Evolutionary conservation across 2,113 vertebrate genomes (phyloP).

Genomic region (Xyrauchen texanus): DNA sequence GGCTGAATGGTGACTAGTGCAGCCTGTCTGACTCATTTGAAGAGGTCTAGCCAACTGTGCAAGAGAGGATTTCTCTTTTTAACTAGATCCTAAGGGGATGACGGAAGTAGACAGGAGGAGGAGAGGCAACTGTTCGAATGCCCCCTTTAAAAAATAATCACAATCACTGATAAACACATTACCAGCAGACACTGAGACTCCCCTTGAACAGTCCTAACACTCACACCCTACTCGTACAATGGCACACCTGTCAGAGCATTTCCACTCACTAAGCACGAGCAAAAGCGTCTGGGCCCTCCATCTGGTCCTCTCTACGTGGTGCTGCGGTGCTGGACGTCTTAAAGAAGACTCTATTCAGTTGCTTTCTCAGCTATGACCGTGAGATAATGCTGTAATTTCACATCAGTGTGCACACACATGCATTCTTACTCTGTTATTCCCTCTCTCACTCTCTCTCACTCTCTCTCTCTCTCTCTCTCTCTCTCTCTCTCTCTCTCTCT

Average conservation of each 20-base stretch:
- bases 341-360: slow-evolving; percentile 75
- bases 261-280: slow-evolving; percentile 79
- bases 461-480: slow-evolving; percentile 30
- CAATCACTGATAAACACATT: slow-evolving; percentile 49
- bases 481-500: slow-evolving; percentile 32
- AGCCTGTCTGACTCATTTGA: slow-evolving; percentile 63
- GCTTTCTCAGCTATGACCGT: slow-evolving; percentile 70
- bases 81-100: slow-evolving; percentile 44
- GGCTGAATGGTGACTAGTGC: slow-evolving; percentile 59
- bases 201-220: slow-evolving; percentile 46
- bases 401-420: slow-evolving; percentile 64
- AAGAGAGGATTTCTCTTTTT: slow-evolving; percentile 63
- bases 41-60: slow-evolving; percentile 68
- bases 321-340: slow-evolving; percentile 75
- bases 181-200: slow-evolving; percentile 42
- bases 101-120: slow-evolving; percentile 57
- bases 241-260: slow-evolving; percentile 80
- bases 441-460: slow-evolving; percentile 24
- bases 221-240: slow-evolving; percentile 69
- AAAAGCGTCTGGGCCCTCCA: slow-evolving; percentile 72
- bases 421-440: slow-evolving; percentile 10
- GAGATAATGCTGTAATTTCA: slow-evolving; percentile 78
- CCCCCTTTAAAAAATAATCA: not conserved
- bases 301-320: slow-evolving; percentile 72
- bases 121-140: slow-evolving; percentile 60